Base-by-base conservation (phyloP, 2,888 invertebrate species). In the Limenitis camilla region DNA sequence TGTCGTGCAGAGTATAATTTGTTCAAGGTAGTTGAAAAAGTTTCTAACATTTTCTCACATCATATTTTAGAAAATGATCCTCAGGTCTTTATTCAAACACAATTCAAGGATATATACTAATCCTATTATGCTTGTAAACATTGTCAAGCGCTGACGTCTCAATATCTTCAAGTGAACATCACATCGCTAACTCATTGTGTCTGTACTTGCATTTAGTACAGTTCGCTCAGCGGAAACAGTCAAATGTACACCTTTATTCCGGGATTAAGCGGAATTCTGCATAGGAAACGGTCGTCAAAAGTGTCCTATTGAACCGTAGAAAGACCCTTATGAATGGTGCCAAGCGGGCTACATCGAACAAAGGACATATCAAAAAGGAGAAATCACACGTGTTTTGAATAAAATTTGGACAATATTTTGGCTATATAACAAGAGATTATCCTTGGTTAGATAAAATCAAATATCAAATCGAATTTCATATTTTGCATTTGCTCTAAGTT, bases 241-340 rank as follows among this genome's bases (percentile, higher is more conserved):
- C 69, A 70, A 70, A 71, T 74, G 71, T 65, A 67, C 68, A 66
- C 78, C 77, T 84, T 86, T 86, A 81, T 85, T 79, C 83, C 77
- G 76, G 84, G 84, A 87, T 87, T 84, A 85, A 69, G 71, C 65
- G 69, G 74, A 69, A 81, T 84, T 84, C 84, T 82, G 85, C 85
- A 83, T 87, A 86, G 87, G 86, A 83, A 85, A 72, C 77, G 76
- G 75, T 78, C 80, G 72, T 78, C 80, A 73, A 76, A 80, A 79
- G 75, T 80, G 74, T 72, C 61, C 66, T 71, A 76, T 78, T 71
- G 78, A 69, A 66, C 60, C 53, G 60, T 65, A 77, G 72, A 78
- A 74, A 71, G 28, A 67, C 59, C 52, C 55, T n/a, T 49, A 41
- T 81, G 77, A 83, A 83, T 81, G 72, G 71, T 61, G 63, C 67